Percentiles rank a stretch among this genome's conserved stretches.
These are phyloP conservation scores for Gallinago undulata DNA, from an alignment of 2,113 vertebrate genomes.

Conservation along the genomic window DNA sequence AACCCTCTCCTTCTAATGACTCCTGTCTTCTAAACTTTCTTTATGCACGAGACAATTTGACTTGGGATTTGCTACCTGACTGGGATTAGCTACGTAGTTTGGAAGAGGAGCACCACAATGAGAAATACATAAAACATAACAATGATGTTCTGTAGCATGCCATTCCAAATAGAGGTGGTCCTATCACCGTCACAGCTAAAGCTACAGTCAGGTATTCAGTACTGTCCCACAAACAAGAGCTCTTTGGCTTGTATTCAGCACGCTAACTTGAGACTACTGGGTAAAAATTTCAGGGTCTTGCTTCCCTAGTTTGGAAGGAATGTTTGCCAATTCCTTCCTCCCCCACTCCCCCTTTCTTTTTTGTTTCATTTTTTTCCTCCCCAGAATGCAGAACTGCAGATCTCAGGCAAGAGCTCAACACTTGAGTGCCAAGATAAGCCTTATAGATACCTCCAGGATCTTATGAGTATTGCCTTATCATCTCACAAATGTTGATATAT, in stretches of 20 bases:
- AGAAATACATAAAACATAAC: not conserved
- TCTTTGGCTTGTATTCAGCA: slow-evolving; percentile 30
- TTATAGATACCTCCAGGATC: not conserved
- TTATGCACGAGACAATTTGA: slow-evolving; percentile 8
- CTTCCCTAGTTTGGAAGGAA: not conserved
- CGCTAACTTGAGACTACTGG: slow-evolving; percentile 16
- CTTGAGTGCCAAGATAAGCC: not conserved
- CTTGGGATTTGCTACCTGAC: slow-evolving; percentile 28
- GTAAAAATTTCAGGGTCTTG: slow-evolving; percentile 31
- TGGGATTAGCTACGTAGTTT: slow-evolving; percentile 4
- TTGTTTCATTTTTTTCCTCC: not conserved
- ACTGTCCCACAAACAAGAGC: not conserved
- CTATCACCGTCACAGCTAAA: slow-evolving; percentile 20
- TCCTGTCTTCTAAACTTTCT: not conserved
- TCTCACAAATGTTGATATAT: not conserved
- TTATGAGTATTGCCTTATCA: not conserved
- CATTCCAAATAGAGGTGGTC: not conserved
- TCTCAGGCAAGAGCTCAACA: not conserved
- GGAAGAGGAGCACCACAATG: not conserved
- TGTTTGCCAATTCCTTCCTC: not conserved
- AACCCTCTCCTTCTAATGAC: slow-evolving; percentile 14
- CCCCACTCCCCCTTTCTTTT: too few relatives aligned
- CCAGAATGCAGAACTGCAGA: not conserved
- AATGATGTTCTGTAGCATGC: not conserved
- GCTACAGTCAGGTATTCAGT: not conserved